These are phyloP conservation scores for Amphiprion percula DNA, from an alignment of 2,113 vertebrate species.

Conservation along the genomic window DNA sequence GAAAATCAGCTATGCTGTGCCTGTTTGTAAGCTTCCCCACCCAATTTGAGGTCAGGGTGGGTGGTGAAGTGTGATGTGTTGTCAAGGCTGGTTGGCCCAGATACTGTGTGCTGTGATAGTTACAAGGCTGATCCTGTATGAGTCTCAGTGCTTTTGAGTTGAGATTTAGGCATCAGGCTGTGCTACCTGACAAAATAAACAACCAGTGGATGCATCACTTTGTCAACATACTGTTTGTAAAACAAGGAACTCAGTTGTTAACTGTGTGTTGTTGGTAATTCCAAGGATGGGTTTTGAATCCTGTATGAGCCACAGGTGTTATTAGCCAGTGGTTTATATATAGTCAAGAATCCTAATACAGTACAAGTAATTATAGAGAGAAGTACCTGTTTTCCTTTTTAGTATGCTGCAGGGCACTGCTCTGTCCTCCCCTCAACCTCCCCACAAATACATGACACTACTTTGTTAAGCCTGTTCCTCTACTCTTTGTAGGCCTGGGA, in stretches of 20 bases:
- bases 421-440: constrained; percentile 29
- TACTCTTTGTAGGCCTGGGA: constrained; percentile 38
- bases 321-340: background rate
- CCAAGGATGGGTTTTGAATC: background rate
- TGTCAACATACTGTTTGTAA: background rate
- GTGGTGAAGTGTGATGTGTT: constrained; percentile 23
- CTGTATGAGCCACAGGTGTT: background rate
- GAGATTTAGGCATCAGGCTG: background rate
- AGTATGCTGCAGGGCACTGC: constrained; percentile 34
- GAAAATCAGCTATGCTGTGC: constrained; percentile 18
- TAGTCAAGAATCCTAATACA: background rate
- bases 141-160: background rate
- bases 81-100: constrained; percentile 24
- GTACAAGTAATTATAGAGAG: background rate
- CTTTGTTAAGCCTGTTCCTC: constrained; percentile 52
- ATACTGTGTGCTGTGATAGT: constrained; percentile 4
- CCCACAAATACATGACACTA: constrained; percentile 12
- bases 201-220: background rate
- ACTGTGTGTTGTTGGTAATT: background rate
- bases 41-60: constrained; percentile 46
- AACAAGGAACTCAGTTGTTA: constrained; percentile 1
- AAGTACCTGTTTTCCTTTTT: constrained; percentile 13
- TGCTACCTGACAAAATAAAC: background rate
- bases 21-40: constrained; percentile 19
- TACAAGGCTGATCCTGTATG: constrained; percentile 1